Evolutionary conservation across 2,888 invertebrate species (phyloP).

Genomic region (Orchesella flavescens): DNA sequence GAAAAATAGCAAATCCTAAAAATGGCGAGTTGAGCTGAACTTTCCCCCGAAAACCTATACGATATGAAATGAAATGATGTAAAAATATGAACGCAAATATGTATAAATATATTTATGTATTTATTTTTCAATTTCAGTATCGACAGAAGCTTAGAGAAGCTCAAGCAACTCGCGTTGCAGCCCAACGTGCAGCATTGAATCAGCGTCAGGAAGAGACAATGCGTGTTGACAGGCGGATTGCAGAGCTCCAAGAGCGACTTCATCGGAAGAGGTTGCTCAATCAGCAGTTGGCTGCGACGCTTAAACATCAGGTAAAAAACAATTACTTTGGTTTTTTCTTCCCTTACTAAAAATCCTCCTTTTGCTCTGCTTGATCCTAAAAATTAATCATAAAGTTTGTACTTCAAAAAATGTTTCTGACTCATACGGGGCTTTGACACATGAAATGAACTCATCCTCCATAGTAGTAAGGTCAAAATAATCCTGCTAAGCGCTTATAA

Average conservation of each 20-base stretch:
- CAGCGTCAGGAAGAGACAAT: slow-evolving; percentile 93
- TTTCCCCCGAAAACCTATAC: no score
- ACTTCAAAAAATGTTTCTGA: no score
- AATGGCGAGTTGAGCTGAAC: no score
- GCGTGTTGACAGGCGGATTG: slow-evolving; percentile 92
- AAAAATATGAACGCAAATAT: no score
- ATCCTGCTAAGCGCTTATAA: no score
- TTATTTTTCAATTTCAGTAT: slow-evolving; percentile 82
- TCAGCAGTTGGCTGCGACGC: slow-evolving; percentile 79
- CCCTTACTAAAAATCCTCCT: neutral
- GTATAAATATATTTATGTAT: no score
- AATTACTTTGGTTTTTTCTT: neutral
- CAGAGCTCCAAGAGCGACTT: slow-evolving; percentile 92
- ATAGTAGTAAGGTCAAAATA: neutral
- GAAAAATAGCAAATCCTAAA: no score
- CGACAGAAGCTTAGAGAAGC: slow-evolving; percentile 97
- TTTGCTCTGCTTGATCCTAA: neutral
- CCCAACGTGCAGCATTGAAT: slow-evolving; percentile 90
- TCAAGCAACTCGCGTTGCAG: slow-evolving; percentile 90
- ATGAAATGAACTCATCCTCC: neutral
- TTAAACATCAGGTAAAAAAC: slow-evolving; percentile 71
- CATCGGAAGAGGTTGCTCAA: slow-evolving; percentile 91
- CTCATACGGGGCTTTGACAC: no score
- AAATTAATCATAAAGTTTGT: no score
- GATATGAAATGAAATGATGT: no score